Evolutionary conservation across 2,888 invertebrate genomes (phyloP).

Genomic region (Erannis defoliaria): DNA sequence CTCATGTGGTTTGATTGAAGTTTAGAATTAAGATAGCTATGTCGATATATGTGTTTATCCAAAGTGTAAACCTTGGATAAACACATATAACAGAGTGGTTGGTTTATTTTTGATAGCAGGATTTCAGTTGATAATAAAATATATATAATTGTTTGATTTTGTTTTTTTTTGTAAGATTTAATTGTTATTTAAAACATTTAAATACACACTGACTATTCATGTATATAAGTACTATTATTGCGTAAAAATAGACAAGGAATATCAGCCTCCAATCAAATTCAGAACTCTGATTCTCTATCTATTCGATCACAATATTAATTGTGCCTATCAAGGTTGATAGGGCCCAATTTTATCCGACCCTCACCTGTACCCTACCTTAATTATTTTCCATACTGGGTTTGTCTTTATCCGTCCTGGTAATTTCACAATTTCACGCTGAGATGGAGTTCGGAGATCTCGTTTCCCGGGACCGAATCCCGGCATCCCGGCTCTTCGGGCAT

Average conservation of each 20-base stretch:
- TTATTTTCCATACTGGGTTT: slow-evolving; percentile 50
- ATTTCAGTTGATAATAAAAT: no score
- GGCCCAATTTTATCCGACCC: slow-evolving; percentile 27
- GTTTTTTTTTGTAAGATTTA: no score
- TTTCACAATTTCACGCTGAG: slow-evolving; percentile 84
- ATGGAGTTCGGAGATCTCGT: slow-evolving; percentile 80
- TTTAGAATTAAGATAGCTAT: no score
- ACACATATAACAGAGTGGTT: no score
- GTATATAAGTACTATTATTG: background rate
- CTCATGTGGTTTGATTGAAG: no score
- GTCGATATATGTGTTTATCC: no score
- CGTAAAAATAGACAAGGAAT: slow-evolving; percentile 2
- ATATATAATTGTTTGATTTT: no score
- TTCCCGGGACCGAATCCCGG: slow-evolving; percentile 70
- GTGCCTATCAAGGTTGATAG: slow-evolving; percentile 22
- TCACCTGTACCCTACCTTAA: slow-evolving; percentile 36
- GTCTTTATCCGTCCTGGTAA: slow-evolving; percentile 67
- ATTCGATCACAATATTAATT: slow-evolving; percentile 26
- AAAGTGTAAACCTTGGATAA: no score
- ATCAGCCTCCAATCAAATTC: slow-evolving; percentile 11
- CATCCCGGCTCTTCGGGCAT: slow-evolving; percentile 67
- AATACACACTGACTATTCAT: background rate
- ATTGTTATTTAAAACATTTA: background rate
- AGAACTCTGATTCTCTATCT: slow-evolving; percentile 6
- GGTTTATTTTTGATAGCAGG: no score